A percentile compares a stretch with the other conserved stretches of the same genome.
phyloP scores from a whole-genome alignment of 2,888 invertebrate species.

The Orthosia gracilis region DNA sequence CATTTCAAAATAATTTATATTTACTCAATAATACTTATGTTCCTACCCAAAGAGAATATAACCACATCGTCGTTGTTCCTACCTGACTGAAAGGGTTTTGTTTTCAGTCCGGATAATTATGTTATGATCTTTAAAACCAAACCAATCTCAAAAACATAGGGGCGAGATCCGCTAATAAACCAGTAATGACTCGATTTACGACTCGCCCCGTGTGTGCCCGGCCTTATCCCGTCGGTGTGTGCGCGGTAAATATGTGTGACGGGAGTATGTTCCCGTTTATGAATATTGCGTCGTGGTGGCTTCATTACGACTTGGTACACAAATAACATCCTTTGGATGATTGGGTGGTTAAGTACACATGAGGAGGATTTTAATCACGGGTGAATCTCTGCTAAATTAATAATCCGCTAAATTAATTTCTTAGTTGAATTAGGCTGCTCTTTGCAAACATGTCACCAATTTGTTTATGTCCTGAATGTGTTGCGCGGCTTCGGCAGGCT shows the following conservation, averaged over 20 bases:
- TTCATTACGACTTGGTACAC: conserved; percentile 39
- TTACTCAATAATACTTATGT: neutral
- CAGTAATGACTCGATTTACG: conserved; percentile 56
- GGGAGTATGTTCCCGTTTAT: conserved; percentile 38
- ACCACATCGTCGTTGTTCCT: too few relatives aligned
- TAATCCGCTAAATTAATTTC: conserved; percentile 12
- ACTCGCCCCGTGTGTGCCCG: conserved; percentile 38
- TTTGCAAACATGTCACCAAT: neutral
- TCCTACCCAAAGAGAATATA: too few relatives aligned
- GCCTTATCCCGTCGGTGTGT: conserved; percentile 52
- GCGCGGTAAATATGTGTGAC: conserved; percentile 56
- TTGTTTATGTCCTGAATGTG: neutral
- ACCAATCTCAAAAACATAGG: neutral
- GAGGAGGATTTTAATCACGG: conserved; percentile 1
- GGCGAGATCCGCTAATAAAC: conserved; percentile 47
- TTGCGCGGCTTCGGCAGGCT: neutral
- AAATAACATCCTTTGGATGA: conserved; percentile 28
- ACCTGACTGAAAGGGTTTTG: neutral
- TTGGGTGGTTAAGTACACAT: neutral
- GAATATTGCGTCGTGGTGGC: conserved; percentile 49
- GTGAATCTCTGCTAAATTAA: neutral
- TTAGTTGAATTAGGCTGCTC: neutral
- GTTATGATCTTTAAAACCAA: neutral
- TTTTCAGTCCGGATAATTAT: neutral
- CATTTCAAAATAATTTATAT: conserved; percentile 4